Evolutionary conservation across 1,140 invertebrate genomes (phyloP).

Genomic region (Coptotermes formosanus): DNA sequence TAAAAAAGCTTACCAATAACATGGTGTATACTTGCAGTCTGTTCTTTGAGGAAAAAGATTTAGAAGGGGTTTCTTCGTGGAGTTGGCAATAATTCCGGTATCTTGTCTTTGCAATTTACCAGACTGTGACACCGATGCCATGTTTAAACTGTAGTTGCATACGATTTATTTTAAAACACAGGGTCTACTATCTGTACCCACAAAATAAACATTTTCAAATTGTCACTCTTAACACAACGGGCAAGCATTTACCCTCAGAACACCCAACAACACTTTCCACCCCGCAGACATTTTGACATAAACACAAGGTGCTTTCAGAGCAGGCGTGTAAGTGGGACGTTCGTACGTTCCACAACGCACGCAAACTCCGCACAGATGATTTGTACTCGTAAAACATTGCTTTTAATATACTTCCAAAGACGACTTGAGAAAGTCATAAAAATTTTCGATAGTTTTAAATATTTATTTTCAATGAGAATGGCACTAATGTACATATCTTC

Average conservation of each 20-base stretch:
- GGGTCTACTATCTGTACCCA: neutral
- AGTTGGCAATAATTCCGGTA: slow-evolving; percentile 30
- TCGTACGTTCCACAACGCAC: neutral
- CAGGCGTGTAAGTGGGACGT: neutral
- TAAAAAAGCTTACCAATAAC: slow-evolving; percentile 51
- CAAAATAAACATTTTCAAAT: neutral
- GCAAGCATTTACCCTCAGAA: neutral
- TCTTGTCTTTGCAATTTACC: slow-evolving; percentile 34
- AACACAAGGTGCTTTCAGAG: neutral
- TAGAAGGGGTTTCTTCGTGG: slow-evolving; percentile 46
- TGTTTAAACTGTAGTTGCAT: neutral
- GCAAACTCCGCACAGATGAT: neutral
- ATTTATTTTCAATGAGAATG: too few relatives aligned
- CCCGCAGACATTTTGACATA: neutral
- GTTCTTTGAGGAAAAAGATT: slow-evolving; percentile 49
- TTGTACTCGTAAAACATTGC: neutral
- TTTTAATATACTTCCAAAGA: neutral
- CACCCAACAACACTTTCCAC: neutral
- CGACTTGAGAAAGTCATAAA: neutral
- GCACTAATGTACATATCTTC: too few relatives aligned
- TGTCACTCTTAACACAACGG: neutral
- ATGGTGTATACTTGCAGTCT: slow-evolving; percentile 54
- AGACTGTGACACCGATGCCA: slow-evolving; percentile 32
- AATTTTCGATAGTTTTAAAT: too few relatives aligned
- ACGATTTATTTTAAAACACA: neutral